Evolutionary conservation across 2,113 vertebrate genomes (phyloP), one percentile per base, ranked within the genome.

Genomic region (Zootoca vivipara): DNA sequence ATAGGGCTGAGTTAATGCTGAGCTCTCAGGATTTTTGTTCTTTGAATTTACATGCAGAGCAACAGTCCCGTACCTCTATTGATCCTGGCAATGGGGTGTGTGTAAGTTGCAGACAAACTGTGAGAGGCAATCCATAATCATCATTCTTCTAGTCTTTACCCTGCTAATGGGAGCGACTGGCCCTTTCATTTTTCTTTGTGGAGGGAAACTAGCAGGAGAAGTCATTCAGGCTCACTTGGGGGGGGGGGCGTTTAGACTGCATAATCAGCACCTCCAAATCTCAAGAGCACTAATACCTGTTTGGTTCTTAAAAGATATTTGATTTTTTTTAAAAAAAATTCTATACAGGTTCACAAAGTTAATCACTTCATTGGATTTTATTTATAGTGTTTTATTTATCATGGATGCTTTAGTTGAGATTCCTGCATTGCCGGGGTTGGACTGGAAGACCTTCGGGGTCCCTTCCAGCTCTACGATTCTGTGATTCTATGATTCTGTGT

Each of bases 121-220:
- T 0, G 52, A 89, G 74, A 46, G 9, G 28, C 0, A 5, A 93
- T 94, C 92, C 82, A 95, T 94, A 93, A 87, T 10, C 1, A 0
- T 93, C 93, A 88, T 87, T 92, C 81, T 92, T 46, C 67, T 69
- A 82, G 92, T 30, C 42, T 86, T 93, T 26, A 2, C 73, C 52
- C 15, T 1, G 0, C 83, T 94, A 87, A 93, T 86, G 82, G 72
- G 69, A 94, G 79, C 69, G 86, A 87, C 78, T 4, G 15, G 62
- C 40, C 15, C 56, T 88, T 75, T 65, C 84, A 18, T 79, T 87
- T 75, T 33, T 70, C 46, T 30, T 82, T 7, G 24, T 75, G 30
- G 69, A 65, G 40, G 0, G 0, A 77, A 80, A 75, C 1, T 8
- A 69, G 79, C 0, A 1, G 64, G 52, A 83, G 42, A 58, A 85